phyloP scores from a whole-genome alignment of 2,113 vertebrate species.

The Panurus biarmicus region DNA sequence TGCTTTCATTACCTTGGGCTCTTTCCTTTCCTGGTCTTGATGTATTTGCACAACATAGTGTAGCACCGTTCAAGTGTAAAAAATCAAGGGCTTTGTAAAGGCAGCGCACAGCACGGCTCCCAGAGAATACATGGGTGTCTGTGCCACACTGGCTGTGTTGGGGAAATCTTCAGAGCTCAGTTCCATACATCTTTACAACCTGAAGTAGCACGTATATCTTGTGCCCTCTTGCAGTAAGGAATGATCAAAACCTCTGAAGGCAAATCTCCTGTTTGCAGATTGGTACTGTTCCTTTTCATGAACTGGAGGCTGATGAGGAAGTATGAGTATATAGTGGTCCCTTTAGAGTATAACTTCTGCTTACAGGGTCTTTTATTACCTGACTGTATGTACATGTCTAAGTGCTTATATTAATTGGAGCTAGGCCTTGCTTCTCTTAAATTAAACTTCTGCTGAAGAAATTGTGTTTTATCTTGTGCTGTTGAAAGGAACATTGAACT shows the following conservation, averaged over 20 bases:
- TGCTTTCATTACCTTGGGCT: neutral
- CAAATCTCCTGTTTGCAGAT: neutral
- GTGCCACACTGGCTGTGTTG: accelerated
- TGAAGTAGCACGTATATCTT: neutral
- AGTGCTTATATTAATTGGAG: neutral
- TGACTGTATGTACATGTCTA: neutral
- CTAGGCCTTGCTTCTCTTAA: neutral
- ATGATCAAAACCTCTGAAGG: neutral
- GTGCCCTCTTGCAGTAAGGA: too few relatives aligned
- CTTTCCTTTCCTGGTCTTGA: neutral
- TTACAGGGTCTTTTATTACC: neutral
- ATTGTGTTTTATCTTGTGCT: neutral
- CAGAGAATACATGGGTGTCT: neutral
- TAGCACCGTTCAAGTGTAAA: neutral
- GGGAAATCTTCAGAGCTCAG: neutral
- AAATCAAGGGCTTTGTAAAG: neutral
- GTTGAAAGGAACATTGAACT: neutral
- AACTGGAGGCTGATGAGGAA: neutral
- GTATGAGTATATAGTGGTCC: neutral
- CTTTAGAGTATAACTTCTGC: neutral
- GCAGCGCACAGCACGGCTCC: neutral
- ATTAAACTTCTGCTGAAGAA: neutral
- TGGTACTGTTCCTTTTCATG: neutral
- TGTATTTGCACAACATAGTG: neutral
- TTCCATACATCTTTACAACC: neutral